Evolutionary conservation across 1,140 invertebrate genomes (phyloP).

Genomic region (Aphaenogaster floridana): DNA sequence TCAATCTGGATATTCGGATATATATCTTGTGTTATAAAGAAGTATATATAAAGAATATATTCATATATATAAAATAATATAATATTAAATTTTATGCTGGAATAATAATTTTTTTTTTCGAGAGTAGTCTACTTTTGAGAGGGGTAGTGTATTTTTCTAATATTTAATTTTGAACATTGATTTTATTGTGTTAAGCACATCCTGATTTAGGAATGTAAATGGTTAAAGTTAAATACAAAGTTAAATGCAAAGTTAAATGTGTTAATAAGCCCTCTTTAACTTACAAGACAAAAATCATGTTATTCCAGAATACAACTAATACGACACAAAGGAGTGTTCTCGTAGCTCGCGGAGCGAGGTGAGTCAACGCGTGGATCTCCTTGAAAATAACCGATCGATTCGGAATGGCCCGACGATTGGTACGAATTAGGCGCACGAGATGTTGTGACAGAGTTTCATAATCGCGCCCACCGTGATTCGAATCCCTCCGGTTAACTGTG

Average conservation of each 20-base stretch:
- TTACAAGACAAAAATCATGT: neutral
- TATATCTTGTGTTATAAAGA: neutral
- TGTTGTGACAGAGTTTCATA: conserved; percentile 81
- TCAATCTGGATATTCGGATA: neutral
- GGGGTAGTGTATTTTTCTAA: neutral
- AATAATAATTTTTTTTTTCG: neutral
- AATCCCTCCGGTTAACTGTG: conserved; percentile 58
- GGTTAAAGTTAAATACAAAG: neutral
- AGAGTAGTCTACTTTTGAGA: neutral
- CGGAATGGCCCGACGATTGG: conserved; percentile 59
- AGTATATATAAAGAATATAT: neutral
- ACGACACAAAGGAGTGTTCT: neutral
- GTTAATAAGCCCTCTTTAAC: neutral
- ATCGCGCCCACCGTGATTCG: conserved; percentile 71
- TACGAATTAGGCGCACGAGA: conserved; percentile 73
- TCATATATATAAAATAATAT: neutral
- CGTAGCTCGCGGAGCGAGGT: neutral
- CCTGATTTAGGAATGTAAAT: neutral
- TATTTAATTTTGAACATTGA: neutral
- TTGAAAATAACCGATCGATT: conserved; percentile 63
- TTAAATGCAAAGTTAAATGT: neutral
- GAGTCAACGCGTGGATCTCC: conserved; percentile 46
- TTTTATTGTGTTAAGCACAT: neutral
- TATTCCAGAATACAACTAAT: neutral
- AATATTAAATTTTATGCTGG: conserved; percentile 5